phyloP scores from a whole-genome alignment of 2,113 vertebrate genomes.

The Corvus moneduloides region DNA sequence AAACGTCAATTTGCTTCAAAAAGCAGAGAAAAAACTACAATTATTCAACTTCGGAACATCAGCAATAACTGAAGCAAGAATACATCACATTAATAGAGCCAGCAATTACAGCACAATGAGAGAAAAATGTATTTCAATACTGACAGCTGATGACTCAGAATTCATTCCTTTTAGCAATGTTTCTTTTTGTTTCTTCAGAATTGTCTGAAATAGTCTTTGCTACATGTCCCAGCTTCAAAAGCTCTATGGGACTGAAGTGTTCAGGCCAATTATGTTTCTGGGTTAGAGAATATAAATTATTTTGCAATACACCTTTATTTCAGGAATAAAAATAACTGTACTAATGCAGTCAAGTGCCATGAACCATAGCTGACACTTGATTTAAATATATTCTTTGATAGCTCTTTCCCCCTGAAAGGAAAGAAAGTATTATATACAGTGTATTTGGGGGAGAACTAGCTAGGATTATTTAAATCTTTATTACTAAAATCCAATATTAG shows the following conservation, averaged over 20 bases:
- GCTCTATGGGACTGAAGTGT: constrained; percentile 8
- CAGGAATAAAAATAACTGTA: constrained; percentile 17
- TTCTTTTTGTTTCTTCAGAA: constrained; percentile 51
- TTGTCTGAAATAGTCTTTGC: constrained; percentile 32
- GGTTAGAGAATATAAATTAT: constrained; percentile 3
- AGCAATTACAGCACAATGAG: constrained; percentile 45
- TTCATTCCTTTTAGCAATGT: neutral
- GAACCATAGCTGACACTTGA: neutral
- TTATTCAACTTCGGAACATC: constrained; percentile 42
- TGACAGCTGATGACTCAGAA: constrained; percentile 58
- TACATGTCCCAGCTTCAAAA: constrained; percentile 28
- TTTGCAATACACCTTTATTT: constrained; percentile 21
- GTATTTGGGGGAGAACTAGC: neutral
- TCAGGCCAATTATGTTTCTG: constrained; percentile 15
- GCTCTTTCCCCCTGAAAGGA: neutral
- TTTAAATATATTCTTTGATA: constrained; percentile 9
- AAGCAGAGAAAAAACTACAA: neutral
- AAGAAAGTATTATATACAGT: neutral
- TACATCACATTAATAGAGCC: constrained; percentile 38
- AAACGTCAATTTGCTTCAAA: constrained; percentile 18
- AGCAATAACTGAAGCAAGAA: constrained; percentile 37
- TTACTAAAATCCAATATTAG: neutral
- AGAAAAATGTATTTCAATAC: constrained; percentile 53
- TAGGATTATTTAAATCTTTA: neutral
- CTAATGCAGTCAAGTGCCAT: constrained; percentile 9